Percentiles rank a stretch among this genome's conserved stretches.
phyloP scores from a whole-genome alignment of 2,888 invertebrate genomes.

The Phyllotreta striolata region DNA sequence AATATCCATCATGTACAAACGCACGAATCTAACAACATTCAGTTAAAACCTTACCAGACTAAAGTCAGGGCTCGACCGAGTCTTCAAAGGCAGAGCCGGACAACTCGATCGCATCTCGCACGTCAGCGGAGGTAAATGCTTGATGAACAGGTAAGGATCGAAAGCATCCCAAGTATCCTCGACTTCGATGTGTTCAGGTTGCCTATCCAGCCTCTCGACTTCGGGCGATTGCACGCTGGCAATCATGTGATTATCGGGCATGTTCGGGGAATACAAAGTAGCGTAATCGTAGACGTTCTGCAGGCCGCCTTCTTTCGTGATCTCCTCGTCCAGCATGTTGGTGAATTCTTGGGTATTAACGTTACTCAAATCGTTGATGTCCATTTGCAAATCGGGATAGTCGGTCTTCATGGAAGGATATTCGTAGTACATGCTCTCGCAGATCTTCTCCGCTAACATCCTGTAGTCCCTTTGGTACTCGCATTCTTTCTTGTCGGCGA shows the following conservation, averaged over 20 bases:
- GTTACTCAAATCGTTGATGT: conserved; percentile 57
- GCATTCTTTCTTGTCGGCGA: conserved; percentile 52
- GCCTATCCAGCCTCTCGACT: conserved; percentile 55
- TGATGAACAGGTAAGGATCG: conserved; percentile 91
- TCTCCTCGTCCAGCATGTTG: conserved; percentile 64
- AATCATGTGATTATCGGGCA: conserved; percentile 53
- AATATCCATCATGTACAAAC: too few species aligned
- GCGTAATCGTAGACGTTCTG: conserved; percentile 56
- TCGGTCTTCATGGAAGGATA: conserved; percentile 56
- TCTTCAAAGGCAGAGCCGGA: conserved; percentile 90
- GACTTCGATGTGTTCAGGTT: conserved; percentile 59
- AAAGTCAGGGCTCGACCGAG: conserved; percentile 91
- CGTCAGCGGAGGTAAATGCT: conserved; percentile 85
- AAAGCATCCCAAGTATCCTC: conserved; percentile 79
- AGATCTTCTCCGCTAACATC: conserved; percentile 54
- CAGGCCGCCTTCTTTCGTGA: conserved; percentile 55
- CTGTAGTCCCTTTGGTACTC: conserved; percentile 53
- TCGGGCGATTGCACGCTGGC: conserved; percentile 51
- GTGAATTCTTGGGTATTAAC: conserved; percentile 64
- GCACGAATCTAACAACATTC: too few species aligned
- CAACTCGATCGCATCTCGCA: conserved; percentile 76
- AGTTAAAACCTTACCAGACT: conserved; percentile 78
- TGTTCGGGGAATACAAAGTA: conserved; percentile 50
- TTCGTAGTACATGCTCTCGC: conserved; percentile 59
- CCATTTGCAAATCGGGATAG: conserved; percentile 58